Percentiles rank a stretch among this genome's conserved stretches.
These are phyloP conservation scores for Coelopa frigida DNA, from an alignment of 1,140 invertebrate genomes.

Conservation along the genomic window DNA sequence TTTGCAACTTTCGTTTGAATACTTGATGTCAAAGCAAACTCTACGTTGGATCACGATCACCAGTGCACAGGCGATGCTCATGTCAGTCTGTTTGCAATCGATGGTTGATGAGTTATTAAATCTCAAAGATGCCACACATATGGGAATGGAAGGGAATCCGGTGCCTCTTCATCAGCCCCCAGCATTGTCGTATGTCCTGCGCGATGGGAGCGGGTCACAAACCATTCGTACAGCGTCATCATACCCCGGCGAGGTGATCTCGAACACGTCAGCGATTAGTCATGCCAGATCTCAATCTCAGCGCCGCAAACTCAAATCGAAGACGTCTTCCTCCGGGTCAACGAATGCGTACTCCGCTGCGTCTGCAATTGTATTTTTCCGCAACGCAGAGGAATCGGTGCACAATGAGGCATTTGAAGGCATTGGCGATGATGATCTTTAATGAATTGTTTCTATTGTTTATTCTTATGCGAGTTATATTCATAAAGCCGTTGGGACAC, in stretches of 20 bases:
- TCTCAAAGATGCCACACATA: conserved; percentile 57
- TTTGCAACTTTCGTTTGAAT: conserved; percentile 84
- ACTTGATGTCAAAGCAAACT: conserved; percentile 85
- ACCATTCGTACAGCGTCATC: conserved; percentile 42
- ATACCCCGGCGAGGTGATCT: no score
- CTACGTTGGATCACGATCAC: conserved; percentile 87
- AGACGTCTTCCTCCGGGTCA: no score
- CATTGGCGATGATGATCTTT: conserved; percentile 82
- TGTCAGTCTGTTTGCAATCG: conserved; percentile 88
- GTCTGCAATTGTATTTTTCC: conserved; percentile 52
- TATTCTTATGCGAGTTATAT: conserved; percentile 1
- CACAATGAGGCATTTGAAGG: conserved; percentile 86
- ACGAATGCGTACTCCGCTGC: conserved; percentile 45
- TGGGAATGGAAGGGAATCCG: not conserved
- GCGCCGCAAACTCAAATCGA: conserved; percentile 50
- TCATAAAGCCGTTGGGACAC: not conserved
- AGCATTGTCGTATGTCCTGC: conserved; percentile 51
- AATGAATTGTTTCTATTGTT: conserved; percentile 3
- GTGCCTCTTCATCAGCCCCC: conserved; percentile 25
- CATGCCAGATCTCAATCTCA: conserved; percentile 53
- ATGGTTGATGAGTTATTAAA: conserved; percentile 91
- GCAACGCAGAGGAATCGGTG: conserved; percentile 57
- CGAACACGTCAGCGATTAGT: no score
- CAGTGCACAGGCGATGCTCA: conserved; percentile 86
- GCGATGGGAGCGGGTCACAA: conserved; percentile 44